These are phyloP conservation scores for Microtus pennsylvanicus DNA, from an alignment of 2,113 vertebrate species.

Conservation along the genomic window DNA sequence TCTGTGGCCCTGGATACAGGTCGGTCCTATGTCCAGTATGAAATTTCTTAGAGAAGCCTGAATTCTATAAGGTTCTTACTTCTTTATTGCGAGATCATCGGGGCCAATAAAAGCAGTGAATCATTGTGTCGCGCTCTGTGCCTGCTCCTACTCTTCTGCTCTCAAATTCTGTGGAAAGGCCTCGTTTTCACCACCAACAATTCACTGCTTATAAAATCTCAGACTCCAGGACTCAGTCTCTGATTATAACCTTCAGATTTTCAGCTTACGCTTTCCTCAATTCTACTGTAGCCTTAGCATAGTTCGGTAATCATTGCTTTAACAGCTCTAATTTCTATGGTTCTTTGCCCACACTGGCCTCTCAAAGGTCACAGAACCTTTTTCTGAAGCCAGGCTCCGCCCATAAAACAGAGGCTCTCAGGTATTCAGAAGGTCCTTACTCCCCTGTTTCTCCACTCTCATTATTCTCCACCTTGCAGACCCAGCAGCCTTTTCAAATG, in stretches of 20 bases:
- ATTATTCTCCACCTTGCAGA: background rate
- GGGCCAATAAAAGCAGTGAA: background rate
- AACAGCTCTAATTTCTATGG: background rate
- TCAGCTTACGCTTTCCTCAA: background rate
- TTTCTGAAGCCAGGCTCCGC: background rate
- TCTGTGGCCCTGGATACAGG: background rate
- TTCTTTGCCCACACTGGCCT: background rate
- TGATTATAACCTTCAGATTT: slow-evolving; percentile 28
- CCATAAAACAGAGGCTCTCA: background rate
- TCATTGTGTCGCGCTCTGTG: background rate
- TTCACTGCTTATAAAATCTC: background rate
- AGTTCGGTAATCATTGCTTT: background rate
- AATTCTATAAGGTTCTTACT: background rate
- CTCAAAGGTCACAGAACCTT: background rate
- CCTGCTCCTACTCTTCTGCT: background rate
- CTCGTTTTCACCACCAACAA: slow-evolving; percentile 36
- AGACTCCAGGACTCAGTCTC: background rate
- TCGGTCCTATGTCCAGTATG: background rate
- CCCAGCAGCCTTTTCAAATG: slow-evolving; percentile 45
- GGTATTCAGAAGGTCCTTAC: background rate
- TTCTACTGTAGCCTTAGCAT: background rate
- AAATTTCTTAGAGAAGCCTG: background rate
- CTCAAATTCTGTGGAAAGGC: background rate
- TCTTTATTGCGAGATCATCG: background rate
- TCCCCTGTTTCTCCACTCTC: background rate